phyloP scores from a whole-genome alignment of 2,113 vertebrate genomes.

The Sylvicapra grimmia region DNA sequence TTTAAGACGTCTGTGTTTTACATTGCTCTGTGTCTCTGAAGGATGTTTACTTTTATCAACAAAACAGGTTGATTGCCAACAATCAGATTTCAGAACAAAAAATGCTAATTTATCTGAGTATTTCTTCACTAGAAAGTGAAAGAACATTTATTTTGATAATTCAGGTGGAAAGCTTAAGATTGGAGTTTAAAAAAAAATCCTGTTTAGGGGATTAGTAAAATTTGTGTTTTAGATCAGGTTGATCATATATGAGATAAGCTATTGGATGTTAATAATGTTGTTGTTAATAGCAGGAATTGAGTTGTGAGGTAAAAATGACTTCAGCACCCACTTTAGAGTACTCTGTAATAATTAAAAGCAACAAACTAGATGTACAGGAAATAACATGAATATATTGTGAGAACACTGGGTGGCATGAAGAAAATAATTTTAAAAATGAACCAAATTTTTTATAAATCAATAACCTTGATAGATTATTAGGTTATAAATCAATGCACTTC shows the following conservation, averaged over 20 bases:
- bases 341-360: neutral
- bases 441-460: neutral
- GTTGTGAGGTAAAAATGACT: neutral
- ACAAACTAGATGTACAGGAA: neutral
- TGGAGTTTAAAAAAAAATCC: neutral
- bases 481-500: neutral
- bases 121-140: slow-evolving; percentile 41
- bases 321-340: neutral
- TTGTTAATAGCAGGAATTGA: neutral
- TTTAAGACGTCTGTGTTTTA: neutral
- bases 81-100: slow-evolving; percentile 29
- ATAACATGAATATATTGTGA: neutral
- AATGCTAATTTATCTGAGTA: neutral
- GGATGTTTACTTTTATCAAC: neutral
- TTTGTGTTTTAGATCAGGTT: neutral
- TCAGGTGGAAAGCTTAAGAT: neutral
- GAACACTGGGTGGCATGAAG: neutral
- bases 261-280: neutral
- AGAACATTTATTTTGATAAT: neutral
- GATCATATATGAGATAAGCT: neutral
- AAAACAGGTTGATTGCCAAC: neutral
- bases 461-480: neutral
- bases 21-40: neutral
- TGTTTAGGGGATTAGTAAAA: neutral
- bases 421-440: neutral